These are phyloP conservation scores for Microcebus murinus DNA, from an alignment of 2,113 vertebrate genomes.

Conservation along the genomic window DNA sequence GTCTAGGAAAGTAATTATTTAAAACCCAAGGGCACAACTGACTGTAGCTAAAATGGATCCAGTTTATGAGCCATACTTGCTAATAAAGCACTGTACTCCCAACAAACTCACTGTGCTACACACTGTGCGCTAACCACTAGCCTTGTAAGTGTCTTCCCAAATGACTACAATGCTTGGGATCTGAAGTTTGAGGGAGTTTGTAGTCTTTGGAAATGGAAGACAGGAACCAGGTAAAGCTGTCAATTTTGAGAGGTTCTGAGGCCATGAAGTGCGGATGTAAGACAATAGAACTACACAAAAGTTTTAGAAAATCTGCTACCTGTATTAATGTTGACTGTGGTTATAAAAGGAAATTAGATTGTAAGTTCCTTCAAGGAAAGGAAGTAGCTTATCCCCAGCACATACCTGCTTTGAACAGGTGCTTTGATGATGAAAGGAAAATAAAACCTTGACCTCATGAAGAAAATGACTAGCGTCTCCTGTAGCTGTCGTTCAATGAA, in stretches of 20 bases:
- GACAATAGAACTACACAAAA: neutral
- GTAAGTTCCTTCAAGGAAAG: conserved; percentile 20
- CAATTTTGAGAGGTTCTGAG: neutral
- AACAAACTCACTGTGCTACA: neutral
- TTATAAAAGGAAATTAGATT: conserved; percentile 23
- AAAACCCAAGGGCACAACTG: conserved; percentile 43
- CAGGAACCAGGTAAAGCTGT: neutral
- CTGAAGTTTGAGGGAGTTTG: conserved; percentile 6
- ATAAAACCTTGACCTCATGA: neutral
- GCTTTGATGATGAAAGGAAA: neutral
- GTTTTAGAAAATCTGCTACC: neutral
- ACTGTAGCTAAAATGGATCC: conserved; percentile 36
- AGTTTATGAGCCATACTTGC: conserved; percentile 6
- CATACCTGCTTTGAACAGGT: neutral
- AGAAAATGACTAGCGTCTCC: neutral
- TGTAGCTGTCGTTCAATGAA: neutral
- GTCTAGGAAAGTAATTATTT: conserved; percentile 69
- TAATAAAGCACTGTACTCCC: neutral
- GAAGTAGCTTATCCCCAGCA: neutral
- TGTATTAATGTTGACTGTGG: neutral
- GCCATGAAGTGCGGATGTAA: neutral
- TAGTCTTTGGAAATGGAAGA: neutral
- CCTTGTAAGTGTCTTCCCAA: neutral
- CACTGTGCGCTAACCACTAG: neutral
- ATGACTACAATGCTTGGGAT: neutral